A percentile compares a stretch with the other conserved stretches of the same genome.
Conservation (phyloP, 1,140 invertebrate genomes). For the Telenomus remus region DNA sequence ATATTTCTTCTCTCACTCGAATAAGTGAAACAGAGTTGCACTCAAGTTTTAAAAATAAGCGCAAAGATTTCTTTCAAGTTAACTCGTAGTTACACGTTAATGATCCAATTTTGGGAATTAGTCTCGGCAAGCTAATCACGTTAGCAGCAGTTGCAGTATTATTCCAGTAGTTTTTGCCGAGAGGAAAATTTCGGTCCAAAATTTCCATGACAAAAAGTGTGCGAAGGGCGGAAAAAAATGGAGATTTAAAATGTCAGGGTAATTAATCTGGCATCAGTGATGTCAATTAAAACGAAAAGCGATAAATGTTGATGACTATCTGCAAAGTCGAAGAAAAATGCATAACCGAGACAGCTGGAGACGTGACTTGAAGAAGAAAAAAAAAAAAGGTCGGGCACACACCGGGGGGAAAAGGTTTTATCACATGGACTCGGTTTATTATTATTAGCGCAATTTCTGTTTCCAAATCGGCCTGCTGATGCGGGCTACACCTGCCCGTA, state of each 20-base stretch:
- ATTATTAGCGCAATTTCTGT: constrained; percentile 40
- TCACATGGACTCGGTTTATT: constrained; percentile 42
- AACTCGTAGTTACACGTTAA: constrained; percentile 23
- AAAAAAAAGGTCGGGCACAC: constrained; percentile 13
- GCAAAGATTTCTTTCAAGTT: constrained; percentile 12
- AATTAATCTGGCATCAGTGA: too few species aligned
- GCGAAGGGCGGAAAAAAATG: too few species aligned
- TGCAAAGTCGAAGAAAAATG: constrained; percentile 2
- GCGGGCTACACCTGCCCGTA: constrained; percentile 50
- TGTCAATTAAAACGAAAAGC: too few species aligned
- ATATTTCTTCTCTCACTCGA: not conserved
- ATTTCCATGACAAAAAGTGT: too few species aligned
- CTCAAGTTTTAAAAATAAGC: constrained; percentile 10
- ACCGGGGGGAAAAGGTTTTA: constrained; percentile 28
- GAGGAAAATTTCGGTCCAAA: too few species aligned
- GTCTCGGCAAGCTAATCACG: constrained; percentile 19
- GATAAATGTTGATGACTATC: too few species aligned
- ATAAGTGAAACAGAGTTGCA: not conserved
- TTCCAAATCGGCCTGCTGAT: constrained; percentile 43
- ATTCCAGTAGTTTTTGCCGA: too few species aligned
- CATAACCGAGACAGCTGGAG: constrained; percentile 27
- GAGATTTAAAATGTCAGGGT: too few species aligned
- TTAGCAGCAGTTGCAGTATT: constrained; percentile 1
- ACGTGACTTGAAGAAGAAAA: constrained; percentile 30
- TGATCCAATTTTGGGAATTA: constrained; percentile 21